Evolutionary conservation across 2,797 vertebrate genomes (phyloP), one percentile per base, ranked within the genome.

Genomic region (Microcaecilia unicolor): DNA sequence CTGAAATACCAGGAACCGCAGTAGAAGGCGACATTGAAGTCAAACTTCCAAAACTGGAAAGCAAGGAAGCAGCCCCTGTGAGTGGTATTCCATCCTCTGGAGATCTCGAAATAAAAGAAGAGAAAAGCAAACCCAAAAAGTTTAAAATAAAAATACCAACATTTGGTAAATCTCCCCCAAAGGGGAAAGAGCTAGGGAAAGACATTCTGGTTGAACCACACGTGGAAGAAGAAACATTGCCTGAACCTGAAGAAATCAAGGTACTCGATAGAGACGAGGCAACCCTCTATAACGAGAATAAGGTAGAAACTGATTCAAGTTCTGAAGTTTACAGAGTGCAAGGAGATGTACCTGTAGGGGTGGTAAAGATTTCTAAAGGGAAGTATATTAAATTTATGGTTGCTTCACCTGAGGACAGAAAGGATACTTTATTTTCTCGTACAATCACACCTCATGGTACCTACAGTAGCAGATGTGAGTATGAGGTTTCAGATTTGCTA

Each of bases 81-180:
- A n/a, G n/a, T 35, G 40, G 11, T 25, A 34, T 38, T 39, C 55
- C 48, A 51, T 37, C 44, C 15, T 19, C 9, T 28, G 37, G 58
- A 58, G 42, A 58, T n/a, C n/a, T n/a, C n/a, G n/a, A n/a, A n/a
- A n/a, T 55, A 0, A 46, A 48, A 42, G 33, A 6, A 51, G 61
- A 60, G 62, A 41, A 16, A 54, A 59, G 54, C 51, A 42, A 34
- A 58, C 40, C 41, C 27, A 62, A 64, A 57, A 16, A 31, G 25
- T 57, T 61, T 26, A 59, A 47, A 32, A 67, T 64, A 46, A 61
- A 54, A 37, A 48, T 62, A 41, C 61, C 69, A 1, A 81, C 63
- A 19, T 74, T 83, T 41, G 53, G 48, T 9, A 12, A 64, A 36
- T 27, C 29, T 9, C 5, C 36, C 31, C 25, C 61, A 13, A 61